Percentiles rank a stretch among this genome's conserved stretches.
These are phyloP conservation scores for Melopsittacus undulatus DNA, from an alignment of 2,797 vertebrate species.

Conservation along the genomic window DNA sequence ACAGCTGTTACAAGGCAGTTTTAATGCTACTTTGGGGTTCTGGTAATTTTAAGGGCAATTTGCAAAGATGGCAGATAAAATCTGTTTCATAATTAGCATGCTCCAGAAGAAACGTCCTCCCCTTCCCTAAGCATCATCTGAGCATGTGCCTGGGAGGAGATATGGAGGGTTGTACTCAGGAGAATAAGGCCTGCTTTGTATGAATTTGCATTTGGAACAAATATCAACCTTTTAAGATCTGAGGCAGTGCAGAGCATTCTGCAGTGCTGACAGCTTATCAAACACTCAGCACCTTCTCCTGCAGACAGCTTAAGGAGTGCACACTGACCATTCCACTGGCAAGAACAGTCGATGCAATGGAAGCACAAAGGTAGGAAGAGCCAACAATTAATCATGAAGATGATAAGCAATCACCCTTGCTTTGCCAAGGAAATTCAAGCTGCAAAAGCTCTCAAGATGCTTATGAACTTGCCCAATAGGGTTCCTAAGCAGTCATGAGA, in stretches of 20 bases:
- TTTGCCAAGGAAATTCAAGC: neutral
- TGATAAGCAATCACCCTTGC: neutral
- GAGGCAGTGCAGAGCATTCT: neutral
- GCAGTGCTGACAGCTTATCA: neutral
- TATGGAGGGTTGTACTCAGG: neutral
- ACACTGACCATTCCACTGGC: neutral
- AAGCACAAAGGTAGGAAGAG: neutral
- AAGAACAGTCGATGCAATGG: neutral
- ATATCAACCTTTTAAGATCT: neutral
- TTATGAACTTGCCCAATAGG: neutral
- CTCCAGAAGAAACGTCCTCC: neutral
- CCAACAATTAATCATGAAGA: neutral
- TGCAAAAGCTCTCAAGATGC: neutral
- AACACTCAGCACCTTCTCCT: neutral
- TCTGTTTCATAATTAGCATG: conserved; percentile 50
- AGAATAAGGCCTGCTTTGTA: conserved; percentile 6
- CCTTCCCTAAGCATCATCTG: neutral
- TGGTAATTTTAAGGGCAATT: conserved; percentile 35
- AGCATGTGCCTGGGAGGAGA: conserved; percentile 52
- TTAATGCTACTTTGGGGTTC: conserved; percentile 35
- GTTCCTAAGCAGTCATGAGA: neutral
- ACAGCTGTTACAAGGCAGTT: conserved; percentile 18
- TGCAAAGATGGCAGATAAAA: conserved; percentile 42
- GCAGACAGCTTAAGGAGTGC: neutral
- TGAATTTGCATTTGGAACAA: conserved; percentile 40